Base-by-base conservation (phyloP, 2,113 vertebrate species). In the Cyphotilapia sp. region DNA sequence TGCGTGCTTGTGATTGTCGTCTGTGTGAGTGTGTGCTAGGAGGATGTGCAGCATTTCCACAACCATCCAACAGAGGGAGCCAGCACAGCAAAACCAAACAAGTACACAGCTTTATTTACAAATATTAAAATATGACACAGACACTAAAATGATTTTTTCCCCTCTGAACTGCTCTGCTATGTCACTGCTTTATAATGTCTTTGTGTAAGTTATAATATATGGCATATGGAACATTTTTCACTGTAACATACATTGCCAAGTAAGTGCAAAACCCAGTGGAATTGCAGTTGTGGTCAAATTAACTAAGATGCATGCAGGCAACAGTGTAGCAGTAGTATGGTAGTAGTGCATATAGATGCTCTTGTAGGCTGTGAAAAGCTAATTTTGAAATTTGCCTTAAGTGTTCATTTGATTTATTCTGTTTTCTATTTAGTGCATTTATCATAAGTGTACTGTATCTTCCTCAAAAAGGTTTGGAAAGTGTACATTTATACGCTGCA, bases 1-100 rank as follows among this genome's bases (percentile, higher is more conserved):
- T 45, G 42, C 2, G 17, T 59, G 24, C 16, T n/a, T 57, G 31
- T 47, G 83, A 42, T 19, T 33, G 63, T 82, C 5, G 3, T 47
- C 42, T 54, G 69, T 83, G 33, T 49, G 3, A 3, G 40, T 81
- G 33, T 82, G 42, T 51, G 71, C 1, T 9, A 8, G 82, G 13
- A 31, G 9, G 14, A 27, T 12, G 3, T 8, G 5, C 4, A 24
- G 78, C 45, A 87, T 22, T 81, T 19, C 27, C 16, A 5, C 57
- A 19, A 40, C 10, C 5, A 61, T 83, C 89, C 94, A 91, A 85
- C 81, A 93, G 91, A 90, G 90, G 86, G 91, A 90, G 85, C 31
- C 53, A 71, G 9, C 5, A 38, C 3, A 9, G 40, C 16, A 85
- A 53, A n/a, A 13, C 45, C 35, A 59, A 84, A 83, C 51, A 38